Evolutionary conservation across 2,888 invertebrate species (phyloP).

Genomic region (Pterostichus madidus): DNA sequence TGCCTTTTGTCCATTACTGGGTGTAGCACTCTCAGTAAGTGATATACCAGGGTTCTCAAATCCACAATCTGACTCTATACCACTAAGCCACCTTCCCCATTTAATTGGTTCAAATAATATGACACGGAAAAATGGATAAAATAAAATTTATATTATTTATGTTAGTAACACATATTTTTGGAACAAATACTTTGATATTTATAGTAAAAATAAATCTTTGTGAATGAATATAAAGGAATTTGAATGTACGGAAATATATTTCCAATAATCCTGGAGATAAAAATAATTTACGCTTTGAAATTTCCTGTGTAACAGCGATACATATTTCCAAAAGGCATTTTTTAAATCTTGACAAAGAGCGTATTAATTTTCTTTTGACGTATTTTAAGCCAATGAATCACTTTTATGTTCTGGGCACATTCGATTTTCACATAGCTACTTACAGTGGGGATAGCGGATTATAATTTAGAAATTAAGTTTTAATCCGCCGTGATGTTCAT

Average conservation of each 20-base stretch:
- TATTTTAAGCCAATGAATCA: not conserved
- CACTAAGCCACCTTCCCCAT: too few relatives aligned
- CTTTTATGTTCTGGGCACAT: not conserved
- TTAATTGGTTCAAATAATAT: too few relatives aligned
- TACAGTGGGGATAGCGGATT: not conserved
- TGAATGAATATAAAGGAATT: not conserved
- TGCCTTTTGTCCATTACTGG: too few relatives aligned
- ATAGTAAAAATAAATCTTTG: too few relatives aligned
- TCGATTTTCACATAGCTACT: not conserved
- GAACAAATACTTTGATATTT: too few relatives aligned
- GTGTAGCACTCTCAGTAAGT: too few relatives aligned
- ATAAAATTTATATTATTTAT: too few relatives aligned
- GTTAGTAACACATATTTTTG: too few relatives aligned
- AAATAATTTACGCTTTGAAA: conserved; percentile 5
- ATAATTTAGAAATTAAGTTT: conserved; percentile 7
- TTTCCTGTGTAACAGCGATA: not conserved
- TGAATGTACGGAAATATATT: not conserved
- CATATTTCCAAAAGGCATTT: not conserved
- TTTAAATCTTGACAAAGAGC: conserved; percentile 12
- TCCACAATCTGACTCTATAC: too few relatives aligned
- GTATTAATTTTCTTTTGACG: not conserved
- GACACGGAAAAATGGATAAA: too few relatives aligned
- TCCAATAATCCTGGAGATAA: not conserved
- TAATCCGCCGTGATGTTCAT: not conserved
- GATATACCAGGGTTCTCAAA: too few relatives aligned